These are phyloP conservation scores for Nipponia nippon DNA, from an alignment of 2,113 vertebrate species.

Conservation along the genomic window DNA sequence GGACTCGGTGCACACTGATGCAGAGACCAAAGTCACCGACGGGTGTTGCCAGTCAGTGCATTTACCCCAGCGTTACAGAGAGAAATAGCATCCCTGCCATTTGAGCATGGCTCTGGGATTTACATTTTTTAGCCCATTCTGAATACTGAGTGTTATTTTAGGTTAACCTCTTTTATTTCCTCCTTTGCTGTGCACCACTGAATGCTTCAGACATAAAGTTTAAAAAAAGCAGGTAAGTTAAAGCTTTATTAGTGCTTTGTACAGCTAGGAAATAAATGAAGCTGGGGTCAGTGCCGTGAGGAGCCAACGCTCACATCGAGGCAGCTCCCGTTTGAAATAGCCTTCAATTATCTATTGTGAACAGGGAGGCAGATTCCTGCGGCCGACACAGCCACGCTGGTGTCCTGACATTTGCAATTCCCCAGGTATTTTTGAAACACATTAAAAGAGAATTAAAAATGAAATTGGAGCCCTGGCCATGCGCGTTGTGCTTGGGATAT, in stretches of 20 bases:
- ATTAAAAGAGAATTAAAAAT: neutral
- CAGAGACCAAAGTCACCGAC: accelerated
- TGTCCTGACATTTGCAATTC: neutral
- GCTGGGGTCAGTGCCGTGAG: neutral
- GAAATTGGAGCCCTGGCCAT: neutral
- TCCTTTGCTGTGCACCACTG: neutral
- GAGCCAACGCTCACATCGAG: neutral
- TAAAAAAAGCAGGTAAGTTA: neutral
- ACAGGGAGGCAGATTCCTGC: neutral
- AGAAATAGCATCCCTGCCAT: neutral
- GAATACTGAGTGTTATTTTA: neutral
- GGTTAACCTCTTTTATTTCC: neutral
- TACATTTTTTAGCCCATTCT: neutral
- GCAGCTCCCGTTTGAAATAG: neutral
- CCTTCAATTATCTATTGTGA: neutral
- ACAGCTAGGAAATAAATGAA: neutral
- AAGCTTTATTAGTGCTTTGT: neutral
- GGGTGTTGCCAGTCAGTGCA: neutral
- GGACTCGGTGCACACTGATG: neutral
- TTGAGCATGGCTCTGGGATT: neutral
- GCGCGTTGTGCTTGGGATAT: neutral
- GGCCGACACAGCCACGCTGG: neutral
- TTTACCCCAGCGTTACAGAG: neutral
- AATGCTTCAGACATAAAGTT: neutral
- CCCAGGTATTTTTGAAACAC: neutral